These are phyloP conservation scores for Oenanthe melanoleuca DNA, from an alignment of 2,113 vertebrate genomes.

Conservation along the genomic window DNA sequence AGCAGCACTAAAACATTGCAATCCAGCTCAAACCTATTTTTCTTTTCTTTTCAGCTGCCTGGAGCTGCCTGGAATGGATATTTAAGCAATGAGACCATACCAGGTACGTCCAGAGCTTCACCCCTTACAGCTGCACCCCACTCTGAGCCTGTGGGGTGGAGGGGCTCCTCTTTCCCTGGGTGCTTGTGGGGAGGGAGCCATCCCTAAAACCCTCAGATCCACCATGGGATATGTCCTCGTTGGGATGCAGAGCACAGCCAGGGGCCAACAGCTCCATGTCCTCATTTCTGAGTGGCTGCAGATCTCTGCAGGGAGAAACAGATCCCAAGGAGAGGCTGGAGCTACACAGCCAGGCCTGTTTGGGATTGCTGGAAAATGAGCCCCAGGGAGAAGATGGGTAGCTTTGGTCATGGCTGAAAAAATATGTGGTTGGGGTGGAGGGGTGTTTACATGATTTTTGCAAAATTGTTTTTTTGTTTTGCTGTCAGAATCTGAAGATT, in stretches of 20 bases:
- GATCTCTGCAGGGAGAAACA: not conserved
- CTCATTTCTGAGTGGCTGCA: not conserved
- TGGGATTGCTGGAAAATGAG: not conserved
- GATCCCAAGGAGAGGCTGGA: not conserved
- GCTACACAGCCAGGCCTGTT: not conserved
- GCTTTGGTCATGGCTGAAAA: not conserved
- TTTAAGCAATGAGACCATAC: not conserved
- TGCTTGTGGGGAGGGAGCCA: not conserved
- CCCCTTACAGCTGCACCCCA: not conserved
- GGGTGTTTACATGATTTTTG: not conserved
- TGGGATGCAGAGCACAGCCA: not conserved
- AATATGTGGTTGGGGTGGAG: not conserved
- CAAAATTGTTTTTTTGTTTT: not conserved
- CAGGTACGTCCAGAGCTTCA: not conserved
- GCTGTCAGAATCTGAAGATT: not conserved
- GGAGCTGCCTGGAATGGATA: not conserved
- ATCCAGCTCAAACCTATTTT: not conserved
- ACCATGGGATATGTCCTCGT: accelerated
- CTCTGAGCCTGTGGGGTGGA: not conserved
- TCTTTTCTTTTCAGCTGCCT: not conserved
- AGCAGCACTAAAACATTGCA: not conserved
- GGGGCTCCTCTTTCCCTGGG: not conserved
- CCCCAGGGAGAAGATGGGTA: not conserved
- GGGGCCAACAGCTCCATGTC: not conserved
- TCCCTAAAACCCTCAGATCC: not conserved